These are phyloP conservation scores for Ardeotis arabs DNA, from an alignment of 2,113 vertebrate genomes.

Conservation along the genomic window DNA sequence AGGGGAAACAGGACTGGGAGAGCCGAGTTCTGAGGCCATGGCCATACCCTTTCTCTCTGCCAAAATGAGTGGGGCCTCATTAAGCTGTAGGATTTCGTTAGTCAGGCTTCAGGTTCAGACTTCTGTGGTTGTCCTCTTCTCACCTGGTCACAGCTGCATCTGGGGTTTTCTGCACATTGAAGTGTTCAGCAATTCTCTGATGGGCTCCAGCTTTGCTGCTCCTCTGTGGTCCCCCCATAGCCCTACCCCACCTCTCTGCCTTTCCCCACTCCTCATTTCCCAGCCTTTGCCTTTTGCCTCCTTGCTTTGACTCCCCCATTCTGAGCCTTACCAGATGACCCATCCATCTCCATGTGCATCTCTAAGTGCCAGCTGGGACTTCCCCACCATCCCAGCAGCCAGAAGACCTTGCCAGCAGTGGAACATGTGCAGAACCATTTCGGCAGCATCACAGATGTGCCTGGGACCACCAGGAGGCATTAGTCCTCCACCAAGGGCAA, in stretches of 20 bases:
- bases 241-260: neutral
- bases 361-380: neutral
- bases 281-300: neutral
- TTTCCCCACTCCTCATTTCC: neutral
- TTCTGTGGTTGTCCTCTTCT: neutral
- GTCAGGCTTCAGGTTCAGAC: neutral
- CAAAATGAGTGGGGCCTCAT: neutral
- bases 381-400: neutral
- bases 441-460: neutral
- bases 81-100: neutral
- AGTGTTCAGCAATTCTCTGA: neutral
- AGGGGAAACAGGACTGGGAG: neutral
- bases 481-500: neutral
- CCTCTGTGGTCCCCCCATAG: neutral
- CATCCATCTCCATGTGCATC: neutral
- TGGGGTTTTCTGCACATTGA: neutral
- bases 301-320: neutral
- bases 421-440: neutral
- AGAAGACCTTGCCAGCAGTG: neutral
- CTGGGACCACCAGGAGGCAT: constrained; percentile 56
- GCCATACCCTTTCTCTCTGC: neutral
- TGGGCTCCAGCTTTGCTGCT: neutral
- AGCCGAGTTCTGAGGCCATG: neutral
- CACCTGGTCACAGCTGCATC: neutral
- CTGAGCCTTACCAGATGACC: neutral